Evolutionary conservation across 2,113 vertebrate genomes (phyloP).

Genomic region (Myotis lucifugus): DNA sequence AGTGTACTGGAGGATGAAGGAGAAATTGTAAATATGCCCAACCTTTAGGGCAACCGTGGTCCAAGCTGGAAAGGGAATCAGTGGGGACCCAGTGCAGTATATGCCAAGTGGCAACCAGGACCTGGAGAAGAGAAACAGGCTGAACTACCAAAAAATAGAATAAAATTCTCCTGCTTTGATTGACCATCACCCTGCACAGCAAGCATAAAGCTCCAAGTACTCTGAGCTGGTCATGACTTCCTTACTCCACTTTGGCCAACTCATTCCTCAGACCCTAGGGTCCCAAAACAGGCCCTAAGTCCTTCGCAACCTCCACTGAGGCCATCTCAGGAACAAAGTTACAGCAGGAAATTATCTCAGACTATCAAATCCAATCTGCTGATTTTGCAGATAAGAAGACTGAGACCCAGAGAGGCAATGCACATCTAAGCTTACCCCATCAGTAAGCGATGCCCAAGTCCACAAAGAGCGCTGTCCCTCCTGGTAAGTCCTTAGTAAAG

Average conservation of each 20-base stretch:
- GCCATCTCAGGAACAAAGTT: not conserved
- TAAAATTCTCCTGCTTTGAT: not conserved
- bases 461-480: rapidly evolving
- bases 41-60: not conserved
- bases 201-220: not conserved
- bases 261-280: not conserved
- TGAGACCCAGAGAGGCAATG: not conserved
- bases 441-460: not conserved
- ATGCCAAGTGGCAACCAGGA: not conserved
- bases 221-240: not conserved
- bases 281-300: not conserved
- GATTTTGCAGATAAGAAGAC: not conserved
- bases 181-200: not conserved
- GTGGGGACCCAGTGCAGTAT: too few species aligned
- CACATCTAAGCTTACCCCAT: not conserved
- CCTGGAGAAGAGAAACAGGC: not conserved
- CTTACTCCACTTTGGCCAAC: not conserved
- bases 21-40: not conserved
- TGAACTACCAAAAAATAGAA: not conserved
- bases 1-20: not conserved
- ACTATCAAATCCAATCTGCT: not conserved
- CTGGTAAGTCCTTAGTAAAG: not conserved
- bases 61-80: not conserved
- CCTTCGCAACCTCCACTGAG: not conserved
- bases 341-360: not conserved